These are phyloP conservation scores for Drosophila leonis DNA, from an alignment of 2,888 invertebrate species.

Conservation along the genomic window DNA sequence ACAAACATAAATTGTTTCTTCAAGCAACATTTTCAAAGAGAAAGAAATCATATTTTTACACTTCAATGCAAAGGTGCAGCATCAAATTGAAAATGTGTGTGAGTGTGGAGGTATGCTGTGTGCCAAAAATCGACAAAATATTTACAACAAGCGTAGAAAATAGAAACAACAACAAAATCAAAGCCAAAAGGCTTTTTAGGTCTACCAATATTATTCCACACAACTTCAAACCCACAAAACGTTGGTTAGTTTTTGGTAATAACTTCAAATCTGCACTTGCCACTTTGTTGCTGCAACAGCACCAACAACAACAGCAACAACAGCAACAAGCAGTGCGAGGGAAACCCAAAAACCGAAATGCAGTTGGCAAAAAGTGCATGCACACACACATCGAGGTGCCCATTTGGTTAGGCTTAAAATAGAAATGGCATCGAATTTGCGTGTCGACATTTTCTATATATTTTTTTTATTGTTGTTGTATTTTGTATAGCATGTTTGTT, in stretches of 20 bases:
- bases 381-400: slow-evolving; percentile 15
- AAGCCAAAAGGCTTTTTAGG: slow-evolving; percentile 79
- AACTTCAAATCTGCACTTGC: slow-evolving; percentile 84
- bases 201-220: slow-evolving; percentile 84
- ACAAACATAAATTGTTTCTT: neutral
- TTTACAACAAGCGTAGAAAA: slow-evolving; percentile 40
- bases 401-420: slow-evolving; percentile 48
- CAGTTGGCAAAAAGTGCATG: slow-evolving; percentile 53
- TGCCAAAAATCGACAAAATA: slow-evolving; percentile 57
- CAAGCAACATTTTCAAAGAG: neutral
- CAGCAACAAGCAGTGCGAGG: neutral
- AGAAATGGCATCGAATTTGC: slow-evolving; percentile 66
- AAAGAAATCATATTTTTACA: neutral
- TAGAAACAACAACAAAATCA: slow-evolving; percentile 49
- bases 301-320: slow-evolving; percentile 25
- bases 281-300: slow-evolving; percentile 66
- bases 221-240: slow-evolving; percentile 85
- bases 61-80: slow-evolving; percentile 20
- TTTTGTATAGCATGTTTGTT: slow-evolving; percentile 7
- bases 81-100: slow-evolving; percentile 9
- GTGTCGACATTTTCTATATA: slow-evolving; percentile 29
- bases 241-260: slow-evolving; percentile 85
- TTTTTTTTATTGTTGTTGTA: neutral
- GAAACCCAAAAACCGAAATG: slow-evolving; percentile 31
- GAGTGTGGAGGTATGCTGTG: slow-evolving; percentile 17